Evolutionary conservation across 2,888 invertebrate genomes (phyloP).

Genomic region (Phasia obesa): DNA sequence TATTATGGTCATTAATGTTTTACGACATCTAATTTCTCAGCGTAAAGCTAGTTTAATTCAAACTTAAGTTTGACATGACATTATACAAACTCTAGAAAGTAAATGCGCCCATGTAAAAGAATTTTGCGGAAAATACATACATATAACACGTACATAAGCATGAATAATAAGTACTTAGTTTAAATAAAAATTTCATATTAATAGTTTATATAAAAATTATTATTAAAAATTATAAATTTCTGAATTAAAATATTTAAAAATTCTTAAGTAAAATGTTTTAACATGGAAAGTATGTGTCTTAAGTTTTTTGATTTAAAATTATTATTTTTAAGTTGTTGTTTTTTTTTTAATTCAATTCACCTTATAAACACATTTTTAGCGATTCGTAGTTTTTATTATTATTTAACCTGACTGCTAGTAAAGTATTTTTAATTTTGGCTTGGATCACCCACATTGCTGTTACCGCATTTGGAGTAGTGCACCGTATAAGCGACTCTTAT

Average conservation of each 20-base stretch:
- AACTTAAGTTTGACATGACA: not conserved
- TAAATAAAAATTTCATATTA: too few relatives aligned
- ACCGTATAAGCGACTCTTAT: conserved; percentile 1
- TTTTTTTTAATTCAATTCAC: not conserved
- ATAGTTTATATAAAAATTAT: too few relatives aligned
- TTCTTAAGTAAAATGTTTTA: too few relatives aligned
- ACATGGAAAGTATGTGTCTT: not conserved
- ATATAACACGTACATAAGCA: too few relatives aligned
- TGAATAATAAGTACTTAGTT: too few relatives aligned
- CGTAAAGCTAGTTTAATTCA: not conserved
- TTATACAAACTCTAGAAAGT: too few relatives aligned
- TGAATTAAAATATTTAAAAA: too few relatives aligned
- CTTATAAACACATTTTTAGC: not conserved
- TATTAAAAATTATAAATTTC: too few relatives aligned
- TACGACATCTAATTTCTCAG: conserved; percentile 15
- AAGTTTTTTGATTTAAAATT: too few relatives aligned
- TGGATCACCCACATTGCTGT: not conserved
- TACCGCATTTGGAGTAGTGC: not conserved
- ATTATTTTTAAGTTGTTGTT: too few relatives aligned
- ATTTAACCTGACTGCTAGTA: not conserved
- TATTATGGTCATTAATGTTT: conserved; percentile 21
- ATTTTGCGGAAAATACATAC: too few relatives aligned
- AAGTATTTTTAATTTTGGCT: not conserved
- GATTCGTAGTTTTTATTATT: not conserved
- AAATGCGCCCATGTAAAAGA: too few relatives aligned